These are phyloP conservation scores for Drosophila orosa DNA, from an alignment of 1,140 invertebrate species.

Conservation along the genomic window DNA sequence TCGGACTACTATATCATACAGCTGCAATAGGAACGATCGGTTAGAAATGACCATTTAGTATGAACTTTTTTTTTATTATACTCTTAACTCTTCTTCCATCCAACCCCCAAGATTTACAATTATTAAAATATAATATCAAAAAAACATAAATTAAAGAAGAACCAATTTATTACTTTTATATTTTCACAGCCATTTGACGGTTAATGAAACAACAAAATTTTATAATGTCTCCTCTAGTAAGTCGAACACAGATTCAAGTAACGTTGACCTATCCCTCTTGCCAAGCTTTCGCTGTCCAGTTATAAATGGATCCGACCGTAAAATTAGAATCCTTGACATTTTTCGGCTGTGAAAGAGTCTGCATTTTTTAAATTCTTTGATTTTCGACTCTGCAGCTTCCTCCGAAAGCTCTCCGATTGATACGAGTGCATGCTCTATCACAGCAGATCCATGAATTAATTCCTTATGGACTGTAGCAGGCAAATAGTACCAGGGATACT, in stretches of 20 bases:
- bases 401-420: neutral
- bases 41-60: no score
- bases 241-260: neutral
- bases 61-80: no score
- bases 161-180: conserved; percentile 10
- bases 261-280: neutral
- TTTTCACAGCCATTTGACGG: conserved; percentile 10
- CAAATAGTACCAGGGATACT: neutral
- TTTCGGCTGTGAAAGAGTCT: conserved; percentile 3
- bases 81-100: no score
- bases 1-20: no score
- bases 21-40: no score
- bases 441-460: neutral
- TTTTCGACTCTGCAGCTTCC: neutral
- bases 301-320: neutral
- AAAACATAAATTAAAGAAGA: conserved; percentile 16
- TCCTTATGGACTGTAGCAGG: neutral
- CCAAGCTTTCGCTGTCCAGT: neutral
- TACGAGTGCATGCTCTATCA: neutral
- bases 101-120: conserved; percentile 14
- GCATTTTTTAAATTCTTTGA: neutral
- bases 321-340: neutral
- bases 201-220: conserved; percentile 2
- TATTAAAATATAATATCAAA: conserved; percentile 18
- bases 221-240: neutral